phyloP scores from a whole-genome alignment of 2,888 invertebrate genomes.

The Saturnia japonica region DNA sequence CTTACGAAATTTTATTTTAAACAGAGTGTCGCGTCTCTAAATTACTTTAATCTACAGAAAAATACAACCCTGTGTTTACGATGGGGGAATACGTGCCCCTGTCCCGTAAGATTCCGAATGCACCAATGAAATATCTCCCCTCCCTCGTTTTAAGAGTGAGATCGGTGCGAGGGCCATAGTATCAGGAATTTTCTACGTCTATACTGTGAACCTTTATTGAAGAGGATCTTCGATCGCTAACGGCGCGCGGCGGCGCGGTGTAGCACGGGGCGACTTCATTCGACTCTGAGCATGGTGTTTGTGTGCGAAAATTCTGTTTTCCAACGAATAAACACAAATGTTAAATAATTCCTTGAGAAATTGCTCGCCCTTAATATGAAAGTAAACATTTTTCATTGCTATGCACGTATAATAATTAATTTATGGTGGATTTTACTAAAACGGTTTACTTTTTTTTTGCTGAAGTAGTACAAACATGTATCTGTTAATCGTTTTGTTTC shows the following conservation, averaged over 20 bases:
- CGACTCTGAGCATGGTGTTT: constrained; percentile 1
- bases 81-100: constrained; percentile 71
- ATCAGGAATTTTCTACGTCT: constrained; percentile 68
- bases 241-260: constrained; percentile 22
- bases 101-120: constrained; percentile 55
- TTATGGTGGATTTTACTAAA: background rate
- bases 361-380: background rate
- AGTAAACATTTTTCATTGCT: background rate
- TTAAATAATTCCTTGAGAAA: background rate
- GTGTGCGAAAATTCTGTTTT: background rate
- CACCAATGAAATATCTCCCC: constrained; percentile 41
- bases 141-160: constrained; percentile 11
- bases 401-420: background rate
- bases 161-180: constrained; percentile 26
- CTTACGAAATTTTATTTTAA: background rate
- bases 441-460: too few species aligned
- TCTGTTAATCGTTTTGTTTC: background rate
- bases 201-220: constrained; percentile 76
- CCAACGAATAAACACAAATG: background rate
- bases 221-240: constrained; percentile 63
- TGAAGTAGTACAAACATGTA: background rate
- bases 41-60: constrained; percentile 50
- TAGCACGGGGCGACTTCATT: constrained; percentile 45
- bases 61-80: constrained; percentile 72
- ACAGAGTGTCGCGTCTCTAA: background rate